Evolutionary conservation across 2,888 invertebrate species (phyloP).

Genomic region (Flabesymbios commensalis): DNA sequence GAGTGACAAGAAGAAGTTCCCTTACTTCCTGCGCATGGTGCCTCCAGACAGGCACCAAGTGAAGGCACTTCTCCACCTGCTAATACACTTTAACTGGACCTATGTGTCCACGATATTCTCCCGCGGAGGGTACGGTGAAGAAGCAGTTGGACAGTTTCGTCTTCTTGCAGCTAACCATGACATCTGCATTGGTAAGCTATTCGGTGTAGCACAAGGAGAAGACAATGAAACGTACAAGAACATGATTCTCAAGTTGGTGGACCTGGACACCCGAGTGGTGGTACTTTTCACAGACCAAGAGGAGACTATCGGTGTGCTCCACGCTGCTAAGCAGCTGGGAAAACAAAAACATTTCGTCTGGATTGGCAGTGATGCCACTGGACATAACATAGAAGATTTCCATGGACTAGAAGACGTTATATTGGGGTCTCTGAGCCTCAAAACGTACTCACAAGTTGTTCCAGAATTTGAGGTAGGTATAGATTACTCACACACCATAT

Average conservation of each 20-base stretch:
- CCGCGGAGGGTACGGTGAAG: slow-evolving; percentile 65
- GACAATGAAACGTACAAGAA: neutral
- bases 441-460: slow-evolving; percentile 14
- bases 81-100: slow-evolving; percentile 69
- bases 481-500: too few species aligned
- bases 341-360: slow-evolving; percentile 46
- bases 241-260: neutral
- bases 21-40: slow-evolving; percentile 50
- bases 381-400: slow-evolving; percentile 34
- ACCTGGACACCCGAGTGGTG: slow-evolving; percentile 40
- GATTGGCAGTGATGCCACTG: slow-evolving; percentile 49
- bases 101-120: slow-evolving; percentile 78
- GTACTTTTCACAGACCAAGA: slow-evolving; percentile 48
- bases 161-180: slow-evolving; percentile 19
- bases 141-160: slow-evolving; percentile 39
- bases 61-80: slow-evolving; percentile 41
- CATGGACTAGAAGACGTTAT: slow-evolving; percentile 34
- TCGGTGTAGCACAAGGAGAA: slow-evolving; percentile 24
- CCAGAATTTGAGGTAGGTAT: too few species aligned
- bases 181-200: slow-evolving; percentile 43
- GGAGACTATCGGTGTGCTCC: slow-evolving; percentile 37
- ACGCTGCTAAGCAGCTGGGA: slow-evolving; percentile 32
- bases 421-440: slow-evolving; percentile 39
- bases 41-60: slow-evolving; percentile 49
- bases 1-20: slow-evolving; percentile 46